Conservation (phyloP, 2,888 invertebrate species). For the Panorpa germanica region DNA sequence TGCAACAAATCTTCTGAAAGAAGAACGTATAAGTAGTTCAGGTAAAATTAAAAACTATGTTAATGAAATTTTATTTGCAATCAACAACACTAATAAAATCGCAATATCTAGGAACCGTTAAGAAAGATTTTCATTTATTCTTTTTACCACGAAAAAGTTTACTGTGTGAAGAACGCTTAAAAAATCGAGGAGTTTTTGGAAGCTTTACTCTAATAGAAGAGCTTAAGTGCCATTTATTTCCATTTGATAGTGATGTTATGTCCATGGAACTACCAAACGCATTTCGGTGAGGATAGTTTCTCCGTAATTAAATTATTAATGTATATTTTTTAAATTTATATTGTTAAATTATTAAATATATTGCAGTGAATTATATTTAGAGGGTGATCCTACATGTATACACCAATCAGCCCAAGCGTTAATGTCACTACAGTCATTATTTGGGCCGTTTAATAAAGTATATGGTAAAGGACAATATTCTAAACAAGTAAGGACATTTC, state of each 20-base stretch:
- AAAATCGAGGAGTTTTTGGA: constrained; percentile 62
- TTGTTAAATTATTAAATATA: constrained; percentile 6
- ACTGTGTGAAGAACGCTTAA: constrained; percentile 69
- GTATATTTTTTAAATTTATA: constrained; percentile 6
- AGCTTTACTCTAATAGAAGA: constrained; percentile 63
- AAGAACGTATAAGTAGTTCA: constrained; percentile 13
- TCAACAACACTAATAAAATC: constrained; percentile 13
- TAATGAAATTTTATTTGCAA: not conserved
- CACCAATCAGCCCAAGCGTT: constrained; percentile 78
- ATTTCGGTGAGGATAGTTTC: constrained; percentile 35
- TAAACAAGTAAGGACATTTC: no score
- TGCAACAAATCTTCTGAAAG: constrained; percentile 45
- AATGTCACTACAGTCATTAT: constrained; percentile 67
- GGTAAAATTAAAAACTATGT: not conserved
- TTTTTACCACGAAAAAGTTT: constrained; percentile 79
- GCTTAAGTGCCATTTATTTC: constrained; percentile 74
- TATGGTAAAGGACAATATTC: constrained; percentile 81
- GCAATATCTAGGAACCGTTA: constrained; percentile 26
- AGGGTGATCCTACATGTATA: constrained; percentile 76
- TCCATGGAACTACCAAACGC: constrained; percentile 77
- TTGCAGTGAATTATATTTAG: constrained; percentile 61
- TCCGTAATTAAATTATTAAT: not conserved
- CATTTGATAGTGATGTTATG: constrained; percentile 80
- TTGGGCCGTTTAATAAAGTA: constrained; percentile 75
- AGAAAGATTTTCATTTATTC: constrained; percentile 69